Evolutionary conservation across 2,797 vertebrate species (phyloP).

Genomic region (Emys orbicularis): DNA sequence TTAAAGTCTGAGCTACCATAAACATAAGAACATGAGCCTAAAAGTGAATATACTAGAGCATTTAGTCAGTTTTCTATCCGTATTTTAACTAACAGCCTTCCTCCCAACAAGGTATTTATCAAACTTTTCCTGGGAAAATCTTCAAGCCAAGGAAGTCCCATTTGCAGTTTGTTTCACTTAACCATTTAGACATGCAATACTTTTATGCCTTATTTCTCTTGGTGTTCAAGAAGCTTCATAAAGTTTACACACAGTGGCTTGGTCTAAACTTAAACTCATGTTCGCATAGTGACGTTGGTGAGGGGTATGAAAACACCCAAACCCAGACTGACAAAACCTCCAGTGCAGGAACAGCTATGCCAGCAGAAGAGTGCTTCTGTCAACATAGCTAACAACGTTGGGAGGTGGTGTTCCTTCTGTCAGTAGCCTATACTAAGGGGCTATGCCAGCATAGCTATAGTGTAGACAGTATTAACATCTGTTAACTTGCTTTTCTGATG

Average conservation of each 20-base stretch:
- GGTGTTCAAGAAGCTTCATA: not conserved
- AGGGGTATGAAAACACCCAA: not conserved
- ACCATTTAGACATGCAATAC: not conserved
- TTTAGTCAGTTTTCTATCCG: not conserved
- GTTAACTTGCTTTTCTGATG: not conserved
- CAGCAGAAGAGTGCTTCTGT: not conserved
- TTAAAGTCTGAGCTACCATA: not conserved
- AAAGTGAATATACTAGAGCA: not conserved
- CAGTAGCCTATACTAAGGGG: not conserved
- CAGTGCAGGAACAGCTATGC: too few species aligned
- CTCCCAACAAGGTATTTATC: not conserved
- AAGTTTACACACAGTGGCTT: not conserved
- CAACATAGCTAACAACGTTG: not conserved
- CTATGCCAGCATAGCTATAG: not conserved
- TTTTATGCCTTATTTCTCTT: not conserved
- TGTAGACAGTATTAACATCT: not conserved
- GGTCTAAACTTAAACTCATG: not conserved
- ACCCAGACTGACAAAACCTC: not conserved
- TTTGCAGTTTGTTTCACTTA: not conserved
- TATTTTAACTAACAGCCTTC: not conserved
- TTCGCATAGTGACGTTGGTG: not conserved
- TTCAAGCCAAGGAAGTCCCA: not conserved
- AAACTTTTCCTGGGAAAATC: not conserved
- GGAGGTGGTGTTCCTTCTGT: not conserved
- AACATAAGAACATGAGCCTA: not conserved